Evolutionary conservation across 2,797 vertebrate species (phyloP).

Genomic region (Peromyscus attwateri): DNA sequence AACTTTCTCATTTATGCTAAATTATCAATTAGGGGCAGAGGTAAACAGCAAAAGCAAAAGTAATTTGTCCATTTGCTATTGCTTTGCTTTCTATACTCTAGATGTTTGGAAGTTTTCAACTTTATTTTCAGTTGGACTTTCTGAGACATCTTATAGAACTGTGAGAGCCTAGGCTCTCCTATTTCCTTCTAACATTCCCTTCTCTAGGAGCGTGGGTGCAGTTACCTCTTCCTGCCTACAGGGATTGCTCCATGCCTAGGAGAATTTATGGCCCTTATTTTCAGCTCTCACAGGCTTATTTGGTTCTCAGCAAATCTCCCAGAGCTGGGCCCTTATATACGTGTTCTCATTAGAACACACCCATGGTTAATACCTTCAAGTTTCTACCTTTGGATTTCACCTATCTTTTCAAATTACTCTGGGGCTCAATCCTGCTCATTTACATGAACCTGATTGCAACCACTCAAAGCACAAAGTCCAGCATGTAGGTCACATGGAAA

Average conservation of each 20-base stretch:
- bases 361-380: neutral
- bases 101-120: neutral
- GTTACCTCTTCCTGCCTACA: neutral
- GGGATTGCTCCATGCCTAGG: neutral
- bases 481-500: neutral
- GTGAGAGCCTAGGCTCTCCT: neutral
- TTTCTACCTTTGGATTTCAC: neutral
- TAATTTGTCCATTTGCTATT: neutral
- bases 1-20: slow-evolving; percentile 6
- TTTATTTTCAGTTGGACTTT: neutral
- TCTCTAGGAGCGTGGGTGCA: neutral
- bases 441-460: neutral
- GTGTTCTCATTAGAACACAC: neutral
- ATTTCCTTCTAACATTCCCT: neutral
- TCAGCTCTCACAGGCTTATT: neutral
- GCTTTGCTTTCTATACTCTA: neutral
- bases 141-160: neutral
- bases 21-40: neutral
- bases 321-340: neutral
- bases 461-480: neutral
- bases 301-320: neutral
- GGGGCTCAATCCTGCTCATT: neutral
- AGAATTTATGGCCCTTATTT: neutral
- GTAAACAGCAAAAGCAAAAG: neutral
- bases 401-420: neutral